Evolutionary conservation across 2,797 vertebrate species (phyloP), one percentile per base, ranked within the genome.

Genomic region (Naso thynnoides): DNA sequence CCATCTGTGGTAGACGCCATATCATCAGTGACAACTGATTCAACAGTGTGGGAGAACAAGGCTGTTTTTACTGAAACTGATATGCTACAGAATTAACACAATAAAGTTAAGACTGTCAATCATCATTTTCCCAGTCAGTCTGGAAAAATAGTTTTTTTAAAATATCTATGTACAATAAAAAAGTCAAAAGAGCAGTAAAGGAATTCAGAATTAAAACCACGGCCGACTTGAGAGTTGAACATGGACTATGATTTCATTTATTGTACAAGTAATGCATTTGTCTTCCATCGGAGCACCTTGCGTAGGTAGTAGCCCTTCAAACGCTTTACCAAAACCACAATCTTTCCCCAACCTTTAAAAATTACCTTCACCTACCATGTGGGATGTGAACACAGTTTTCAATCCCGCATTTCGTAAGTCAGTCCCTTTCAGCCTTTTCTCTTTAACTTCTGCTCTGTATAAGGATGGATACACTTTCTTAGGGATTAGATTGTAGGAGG

Each of bases 21-120:
- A 60, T 76, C 59, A 76, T 70, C 63, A 38, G 57, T 64, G 69
- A 70, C 50, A 71, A 72, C 70, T 56, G 76, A 64, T 58, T 72
- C 47, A 49, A 75, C 74, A 38, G 9, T 23, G 64, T 23, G 61
- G 54, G 50, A 23, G 50, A 71, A 56, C 33, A 18, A 16, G 21
- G 23, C 16, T 64, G 63, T 81, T 80, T 75, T 41, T 8, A 67
- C 54, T 78, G 77, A 59, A 83, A 71, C 6, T 2, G 66, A 82
- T 73, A 52, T 1, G 57, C 52, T 38, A 39, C 54, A 47, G 36
- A 57, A 60, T 39, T 1, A 68, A 68, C 48, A 71, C 53, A 36
- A 52, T 52, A 14, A 31, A 55, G 47, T 41, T 31, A 27, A 33
- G 21, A 54, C 58, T 57, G 75, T 38, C 68, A 76, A 36, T 81